Evolutionary conservation across 2,113 vertebrate species (phyloP).

Genomic region (Bucco capensis): DNA sequence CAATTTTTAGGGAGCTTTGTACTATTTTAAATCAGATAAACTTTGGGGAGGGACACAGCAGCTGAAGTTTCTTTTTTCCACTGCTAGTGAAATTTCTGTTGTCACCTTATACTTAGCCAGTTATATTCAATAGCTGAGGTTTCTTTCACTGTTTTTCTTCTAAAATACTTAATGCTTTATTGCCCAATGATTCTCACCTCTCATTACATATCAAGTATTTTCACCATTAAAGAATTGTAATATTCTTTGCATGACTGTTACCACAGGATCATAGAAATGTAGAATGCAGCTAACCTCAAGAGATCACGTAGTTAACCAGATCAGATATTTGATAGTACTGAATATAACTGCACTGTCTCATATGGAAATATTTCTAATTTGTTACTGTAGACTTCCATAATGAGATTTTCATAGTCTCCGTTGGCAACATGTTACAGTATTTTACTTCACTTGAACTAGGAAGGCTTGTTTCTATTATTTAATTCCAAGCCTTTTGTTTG

Average conservation of each 20-base stretch:
- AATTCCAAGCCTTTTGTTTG: neutral
- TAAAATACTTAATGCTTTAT: neutral
- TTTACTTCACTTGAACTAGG: neutral
- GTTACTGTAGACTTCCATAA: neutral
- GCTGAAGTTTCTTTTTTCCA: neutral
- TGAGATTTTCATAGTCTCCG: neutral
- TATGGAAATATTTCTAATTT: neutral
- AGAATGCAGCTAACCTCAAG: neutral
- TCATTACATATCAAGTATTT: neutral
- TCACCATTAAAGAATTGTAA: neutral
- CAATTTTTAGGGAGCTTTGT: neutral
- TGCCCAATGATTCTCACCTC: neutral
- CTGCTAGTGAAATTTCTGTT: neutral
- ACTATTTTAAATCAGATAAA: neutral
- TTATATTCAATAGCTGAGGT: neutral
- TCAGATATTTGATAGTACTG: neutral
- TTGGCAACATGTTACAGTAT: neutral
- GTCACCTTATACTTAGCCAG: neutral
- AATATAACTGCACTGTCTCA: neutral
- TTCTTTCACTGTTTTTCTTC: neutral
- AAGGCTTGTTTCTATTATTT: neutral
- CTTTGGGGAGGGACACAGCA: neutral
- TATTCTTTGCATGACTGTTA: neutral
- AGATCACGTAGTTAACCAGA: neutral
- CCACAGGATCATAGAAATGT: neutral